Evolutionary conservation across 1,140 invertebrate species (phyloP).

Genomic region (Dreissena polymorpha): DNA sequence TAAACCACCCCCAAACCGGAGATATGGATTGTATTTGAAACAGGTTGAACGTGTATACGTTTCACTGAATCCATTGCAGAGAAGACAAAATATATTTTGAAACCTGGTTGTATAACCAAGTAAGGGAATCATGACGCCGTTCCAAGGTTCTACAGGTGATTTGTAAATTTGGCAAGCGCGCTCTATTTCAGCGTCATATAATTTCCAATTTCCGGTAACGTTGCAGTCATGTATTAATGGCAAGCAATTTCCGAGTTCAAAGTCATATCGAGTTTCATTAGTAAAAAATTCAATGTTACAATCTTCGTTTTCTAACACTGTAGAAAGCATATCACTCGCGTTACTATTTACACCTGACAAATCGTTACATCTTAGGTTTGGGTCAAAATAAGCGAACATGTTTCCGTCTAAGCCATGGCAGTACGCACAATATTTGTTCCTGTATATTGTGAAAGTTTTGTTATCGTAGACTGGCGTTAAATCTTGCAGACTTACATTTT

Average conservation of each 20-base stretch:
- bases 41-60: neutral
- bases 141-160: neutral
- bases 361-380: neutral
- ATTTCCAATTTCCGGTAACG: slow-evolving; percentile 4
- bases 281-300: neutral
- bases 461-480: neutral
- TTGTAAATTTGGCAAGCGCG: slow-evolving; percentile 1
- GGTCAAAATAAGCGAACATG: neutral
- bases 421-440: slow-evolving; percentile 8
- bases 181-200: neutral
- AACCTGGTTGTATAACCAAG: neutral
- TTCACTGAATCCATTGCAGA: slow-evolving; percentile 4
- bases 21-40: too few species aligned
- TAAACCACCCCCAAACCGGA: neutral
- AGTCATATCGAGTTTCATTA: neutral
- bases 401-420: slow-evolving; percentile 3
- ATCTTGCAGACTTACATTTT: too few species aligned
- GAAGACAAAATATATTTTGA: slow-evolving; percentile 21
- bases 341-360: neutral
- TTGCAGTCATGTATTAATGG: neutral
- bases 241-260: slow-evolving; percentile 1
- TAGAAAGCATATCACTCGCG: neutral
- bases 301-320: neutral
- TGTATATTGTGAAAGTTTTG: neutral
- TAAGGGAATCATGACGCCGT: too few species aligned